Evolutionary conservation across 2,888 invertebrate species (phyloP), one percentile per base, ranked within the genome.

Genomic region (Parnassius mnemosyne): DNA sequence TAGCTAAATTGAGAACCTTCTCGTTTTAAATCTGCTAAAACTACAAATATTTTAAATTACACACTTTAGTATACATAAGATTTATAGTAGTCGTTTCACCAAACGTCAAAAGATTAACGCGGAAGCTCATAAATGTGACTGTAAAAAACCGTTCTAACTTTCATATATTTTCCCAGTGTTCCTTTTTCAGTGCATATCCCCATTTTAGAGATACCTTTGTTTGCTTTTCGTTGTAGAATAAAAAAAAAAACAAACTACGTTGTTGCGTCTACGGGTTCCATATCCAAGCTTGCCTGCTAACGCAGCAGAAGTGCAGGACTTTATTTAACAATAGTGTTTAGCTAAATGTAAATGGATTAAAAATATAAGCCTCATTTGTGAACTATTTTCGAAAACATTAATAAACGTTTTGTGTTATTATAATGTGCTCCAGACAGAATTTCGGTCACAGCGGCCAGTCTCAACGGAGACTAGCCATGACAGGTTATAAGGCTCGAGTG

Each of bases 41-140:
- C 34, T 34, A 34, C 5, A 7, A 34, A 34, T 34, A 34, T 34
- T 34, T 34, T 7, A 11, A 11, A 43, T 43, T 43, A 43, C 11
- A 11, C 11, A 53, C 16, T 16, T 16, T 16, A 16, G 1, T 12
- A n/a, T 47, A 47, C 20, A 13, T 50, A 50, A 10, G 25, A 13
- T 42, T 53, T 73, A 78, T 77, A 76, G 78, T 75, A 34, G 7
- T 34, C 34, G 34, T 34, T 74, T 73, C 77, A 79, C 79, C 80
- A 79, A 84, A 85, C 11, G 84, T 82, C 79, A 77, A 82, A 83
- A 83, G 83, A 84, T 84, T 84, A 84, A 76, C 74, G 70, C 71
- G 70, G 69, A 69, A 69, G 74, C 73, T 73, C 69, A 72, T 79
- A 77, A 77, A 78, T 68, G 78, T 65, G 72, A 74, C 74, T 76